Conservation (phyloP, 2,888 invertebrate species). For the Philereme vetulata region DNA sequence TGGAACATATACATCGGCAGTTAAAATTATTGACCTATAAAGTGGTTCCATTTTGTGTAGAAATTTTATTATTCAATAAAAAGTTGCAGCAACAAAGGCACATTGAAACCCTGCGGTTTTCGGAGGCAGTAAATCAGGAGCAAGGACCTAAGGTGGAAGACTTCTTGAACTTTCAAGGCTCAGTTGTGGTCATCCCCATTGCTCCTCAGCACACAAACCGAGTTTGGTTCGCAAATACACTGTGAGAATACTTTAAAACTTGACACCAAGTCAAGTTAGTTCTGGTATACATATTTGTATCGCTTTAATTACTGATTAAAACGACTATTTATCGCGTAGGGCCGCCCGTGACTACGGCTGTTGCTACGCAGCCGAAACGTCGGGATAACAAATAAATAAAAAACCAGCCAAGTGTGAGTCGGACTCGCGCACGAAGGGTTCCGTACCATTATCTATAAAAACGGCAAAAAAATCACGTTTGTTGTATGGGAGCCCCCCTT, state of each 20-base stretch:
- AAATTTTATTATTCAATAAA: slow-evolving; percentile 83
- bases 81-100: slow-evolving; percentile 76
- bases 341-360: too few species aligned
- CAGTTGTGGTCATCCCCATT: slow-evolving; percentile 68
- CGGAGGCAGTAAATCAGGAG: slow-evolving; percentile 78
- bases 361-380: too few species aligned
- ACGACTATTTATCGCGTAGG: too few species aligned
- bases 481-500: too few species aligned
- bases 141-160: slow-evolving; percentile 69
- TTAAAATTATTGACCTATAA: slow-evolving; percentile 80
- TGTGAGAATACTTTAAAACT: slow-evolving; percentile 27
- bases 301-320: too few species aligned
- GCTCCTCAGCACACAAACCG: slow-evolving; percentile 60
- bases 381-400: too few species aligned
- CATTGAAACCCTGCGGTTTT: slow-evolving; percentile 80
- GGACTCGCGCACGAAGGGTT: too few species aligned
- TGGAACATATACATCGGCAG: slow-evolving; percentile 55
- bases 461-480: too few species aligned
- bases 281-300: too few species aligned
- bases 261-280: too few species aligned
- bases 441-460: too few species aligned
- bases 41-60: slow-evolving; percentile 75
- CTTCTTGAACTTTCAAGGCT: slow-evolving; percentile 81
- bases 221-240: slow-evolving; percentile 41
- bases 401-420: too few species aligned